Evolutionary conservation across 1,140 invertebrate species (phyloP).

Genomic region (Dufourea novaeangliae): DNA sequence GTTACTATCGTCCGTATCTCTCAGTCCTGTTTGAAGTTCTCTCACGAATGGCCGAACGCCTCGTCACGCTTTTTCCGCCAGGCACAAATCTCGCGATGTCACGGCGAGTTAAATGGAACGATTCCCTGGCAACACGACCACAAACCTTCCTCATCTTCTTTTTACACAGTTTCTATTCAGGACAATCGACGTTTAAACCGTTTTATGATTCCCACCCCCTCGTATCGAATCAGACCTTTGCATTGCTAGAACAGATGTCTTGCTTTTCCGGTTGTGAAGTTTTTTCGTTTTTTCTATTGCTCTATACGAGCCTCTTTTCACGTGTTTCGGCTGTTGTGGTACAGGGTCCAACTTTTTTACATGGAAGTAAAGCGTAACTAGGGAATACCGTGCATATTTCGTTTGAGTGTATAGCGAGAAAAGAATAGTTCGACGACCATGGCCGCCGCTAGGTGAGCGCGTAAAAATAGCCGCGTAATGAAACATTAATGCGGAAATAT

Average conservation of each 20-base stretch:
- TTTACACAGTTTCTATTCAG: background rate
- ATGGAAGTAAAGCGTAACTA: too few relatives aligned
- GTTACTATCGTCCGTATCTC: slow-evolving; percentile 46
- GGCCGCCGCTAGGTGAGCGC: background rate
- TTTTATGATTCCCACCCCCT: too few relatives aligned
- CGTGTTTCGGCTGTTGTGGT: too few relatives aligned
- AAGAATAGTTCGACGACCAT: slow-evolving; percentile 25
- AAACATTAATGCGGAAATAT: slow-evolving; percentile 30
- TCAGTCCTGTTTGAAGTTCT: background rate
- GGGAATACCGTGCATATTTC: background rate
- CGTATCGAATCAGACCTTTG: too few relatives aligned
- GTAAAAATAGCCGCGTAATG: slow-evolving; percentile 31
- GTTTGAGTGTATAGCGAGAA: background rate
- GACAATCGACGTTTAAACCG: background rate
- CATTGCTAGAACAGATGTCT: too few relatives aligned
- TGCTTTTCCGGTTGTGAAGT: too few relatives aligned
- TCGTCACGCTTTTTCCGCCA: too few relatives aligned
- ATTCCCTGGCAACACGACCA: background rate
- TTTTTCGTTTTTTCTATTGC: too few relatives aligned
- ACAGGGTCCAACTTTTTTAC: too few relatives aligned
- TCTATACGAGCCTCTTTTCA: too few relatives aligned
- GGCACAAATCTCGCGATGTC: background rate
- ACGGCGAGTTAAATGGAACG: background rate
- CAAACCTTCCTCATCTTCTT: too few relatives aligned
- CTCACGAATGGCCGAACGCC: background rate